A percentile compares a stretch with the other conserved stretches of the same genome.
Evolutionary conservation across 2,888 invertebrate species (phyloP).

Genomic region (Tuberolachnus salignus): DNA sequence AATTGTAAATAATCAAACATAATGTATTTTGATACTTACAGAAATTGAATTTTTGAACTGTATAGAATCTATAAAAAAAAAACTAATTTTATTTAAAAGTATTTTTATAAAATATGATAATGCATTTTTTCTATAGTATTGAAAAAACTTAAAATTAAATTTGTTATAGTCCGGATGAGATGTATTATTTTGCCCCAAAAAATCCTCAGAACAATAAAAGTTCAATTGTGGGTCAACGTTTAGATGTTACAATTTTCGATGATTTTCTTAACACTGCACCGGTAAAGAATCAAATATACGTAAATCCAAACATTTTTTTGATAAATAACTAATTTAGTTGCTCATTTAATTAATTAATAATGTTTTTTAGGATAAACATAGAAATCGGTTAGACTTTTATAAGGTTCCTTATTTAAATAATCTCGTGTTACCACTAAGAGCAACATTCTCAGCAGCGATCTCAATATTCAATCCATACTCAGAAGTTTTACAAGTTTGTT

Average conservation of each 20-base stretch:
- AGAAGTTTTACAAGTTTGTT: constrained; percentile 44
- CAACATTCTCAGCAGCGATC: constrained; percentile 48
- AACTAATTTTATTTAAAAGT: background rate
- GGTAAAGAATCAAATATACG: constrained; percentile 20
- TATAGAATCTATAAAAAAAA: too few relatives aligned
- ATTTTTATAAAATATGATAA: background rate
- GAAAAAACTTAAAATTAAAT: constrained; percentile 2
- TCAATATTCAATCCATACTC: constrained; percentile 53
- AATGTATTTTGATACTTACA: too few relatives aligned
- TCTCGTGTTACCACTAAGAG: constrained; percentile 49
- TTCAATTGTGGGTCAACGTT: constrained; percentile 48
- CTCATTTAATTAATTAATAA: background rate
- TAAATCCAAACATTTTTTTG: background rate
- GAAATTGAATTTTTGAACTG: too few relatives aligned
- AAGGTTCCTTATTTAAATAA: constrained; percentile 51
- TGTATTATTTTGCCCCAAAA: constrained; percentile 51
- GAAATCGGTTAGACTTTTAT: constrained; percentile 46
- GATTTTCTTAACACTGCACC: constrained; percentile 44
- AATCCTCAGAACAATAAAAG: constrained; percentile 54
- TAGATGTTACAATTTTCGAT: constrained; percentile 48
- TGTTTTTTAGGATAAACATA: constrained; percentile 43
- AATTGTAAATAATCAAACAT: too few relatives aligned
- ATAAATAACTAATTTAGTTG: background rate
- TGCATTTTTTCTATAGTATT: background rate
- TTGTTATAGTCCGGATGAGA: constrained; percentile 36